Evolutionary conservation across 1,140 invertebrate genomes (phyloP), one percentile per base, ranked within the genome.

Genomic region (Psilanteris sp.): DNA sequence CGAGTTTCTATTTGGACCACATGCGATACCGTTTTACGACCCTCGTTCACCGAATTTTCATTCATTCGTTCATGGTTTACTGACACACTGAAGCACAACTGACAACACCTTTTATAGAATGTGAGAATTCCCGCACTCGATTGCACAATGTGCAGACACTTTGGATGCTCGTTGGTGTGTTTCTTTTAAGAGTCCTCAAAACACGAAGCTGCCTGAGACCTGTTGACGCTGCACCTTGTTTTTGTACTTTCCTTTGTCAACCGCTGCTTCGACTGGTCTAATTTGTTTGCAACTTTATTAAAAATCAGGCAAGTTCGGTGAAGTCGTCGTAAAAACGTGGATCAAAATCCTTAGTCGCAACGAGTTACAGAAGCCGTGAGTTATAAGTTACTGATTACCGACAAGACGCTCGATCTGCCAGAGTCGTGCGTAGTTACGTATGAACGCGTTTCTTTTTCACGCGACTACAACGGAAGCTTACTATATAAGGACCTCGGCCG

Each of bases 11-110:
- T 73, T 55, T 50, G 32, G 18, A 14, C 61, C 46, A 31, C 39
- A 36, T 59, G 59, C 26, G 48, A 46, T 72, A 64, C 57, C 39
- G 24, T 64, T 75, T 75, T 68, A 68, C 57, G 72, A 68, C 62
- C 50, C 46, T 62, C 72, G 39, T 75, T 75, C 62, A 34, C 11
- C 46, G 44, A 41, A 39, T 57, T 50, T 46, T 67, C 44, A 24
- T 50, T 68, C 70, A 52, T 64, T 68, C 75, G 5, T 2, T 20
- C 5, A 72, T 68, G 29, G 3, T 55, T 54, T 55, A 61, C 67
- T 55, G 34, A 52, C 48, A 64, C 34, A 50, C 13, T 62, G 9
- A 72, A 27, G 37, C 20, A 39, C 41, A 16, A 46, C 50, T 48
- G 29, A 15, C 20, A 39, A 57, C 43, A 29, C 36, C 8, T 48